These are phyloP conservation scores for Equus przewalskii DNA, from an alignment of 2,113 vertebrate species.

Conservation along the genomic window DNA sequence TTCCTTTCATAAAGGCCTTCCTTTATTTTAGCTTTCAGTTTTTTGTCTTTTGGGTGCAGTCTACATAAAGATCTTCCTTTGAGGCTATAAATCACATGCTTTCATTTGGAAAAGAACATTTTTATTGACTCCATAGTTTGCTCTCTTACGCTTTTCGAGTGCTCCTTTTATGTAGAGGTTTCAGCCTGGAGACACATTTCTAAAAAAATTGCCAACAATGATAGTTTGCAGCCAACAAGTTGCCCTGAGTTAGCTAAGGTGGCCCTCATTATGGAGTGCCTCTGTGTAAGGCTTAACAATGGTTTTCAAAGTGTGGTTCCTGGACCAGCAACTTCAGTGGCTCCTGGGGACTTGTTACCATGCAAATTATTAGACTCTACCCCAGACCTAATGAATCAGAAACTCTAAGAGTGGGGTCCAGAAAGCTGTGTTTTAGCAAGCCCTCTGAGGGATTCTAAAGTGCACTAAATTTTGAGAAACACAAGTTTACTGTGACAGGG, in stretches of 20 bases:
- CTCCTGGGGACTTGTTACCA: not conserved
- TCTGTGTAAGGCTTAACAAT: not conserved
- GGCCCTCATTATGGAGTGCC: not conserved
- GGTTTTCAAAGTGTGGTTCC: not conserved
- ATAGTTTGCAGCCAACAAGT: not conserved
- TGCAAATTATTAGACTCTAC: not conserved
- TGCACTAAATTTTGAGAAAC: not conserved
- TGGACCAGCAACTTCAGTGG: not conserved
- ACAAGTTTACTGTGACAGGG: not conserved
- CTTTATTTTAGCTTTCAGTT: not conserved
- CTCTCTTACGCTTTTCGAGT: not conserved
- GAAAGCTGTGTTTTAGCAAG: not conserved
- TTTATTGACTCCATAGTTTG: not conserved
- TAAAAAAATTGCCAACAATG: not conserved
- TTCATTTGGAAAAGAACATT: not conserved
- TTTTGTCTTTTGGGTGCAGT: not conserved
- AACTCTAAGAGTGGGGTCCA: not conserved
- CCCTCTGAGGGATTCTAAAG: no score
- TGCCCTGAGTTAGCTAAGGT: not conserved
- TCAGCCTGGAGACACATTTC: not conserved
- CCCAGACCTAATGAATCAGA: not conserved
- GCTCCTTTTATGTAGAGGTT: not conserved
- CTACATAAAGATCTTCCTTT: not conserved
- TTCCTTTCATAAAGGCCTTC: not conserved
- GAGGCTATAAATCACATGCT: not conserved